A percentile compares a stretch with the other conserved stretches of the same genome.
Evolutionary conservation across 1,140 invertebrate species (phyloP).

Genomic region (Drosophila sucinea): DNA sequence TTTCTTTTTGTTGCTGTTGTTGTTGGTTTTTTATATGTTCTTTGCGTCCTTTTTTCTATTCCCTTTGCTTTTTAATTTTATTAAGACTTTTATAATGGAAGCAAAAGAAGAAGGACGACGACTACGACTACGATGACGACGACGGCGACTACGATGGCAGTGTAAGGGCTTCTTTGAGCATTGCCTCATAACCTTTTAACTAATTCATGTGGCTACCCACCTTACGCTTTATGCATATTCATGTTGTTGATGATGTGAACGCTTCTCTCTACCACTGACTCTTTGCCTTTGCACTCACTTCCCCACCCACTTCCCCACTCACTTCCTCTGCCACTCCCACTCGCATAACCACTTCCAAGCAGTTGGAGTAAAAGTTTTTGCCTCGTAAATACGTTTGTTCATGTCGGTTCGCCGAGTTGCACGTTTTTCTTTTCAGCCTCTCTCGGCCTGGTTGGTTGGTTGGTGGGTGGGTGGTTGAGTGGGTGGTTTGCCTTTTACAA

Average conservation of each 20-base stretch:
- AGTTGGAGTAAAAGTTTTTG: constrained; percentile 12
- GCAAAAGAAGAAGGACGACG: constrained; percentile 24
- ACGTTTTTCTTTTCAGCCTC: constrained; percentile 14
- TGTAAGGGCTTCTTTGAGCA: constrained; percentile 19
- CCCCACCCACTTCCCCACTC: background rate
- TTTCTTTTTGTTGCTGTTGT: background rate
- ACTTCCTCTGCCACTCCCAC: background rate
- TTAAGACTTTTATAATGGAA: constrained; percentile 18
- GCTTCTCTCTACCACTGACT: constrained; percentile 3
- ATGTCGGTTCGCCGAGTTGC: constrained; percentile 24
- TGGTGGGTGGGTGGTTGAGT: background rate
- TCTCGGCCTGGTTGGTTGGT: background rate
- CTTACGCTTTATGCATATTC: constrained; percentile 69
- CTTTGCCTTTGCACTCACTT: background rate
- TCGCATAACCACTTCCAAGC: background rate
- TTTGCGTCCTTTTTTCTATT: background rate
- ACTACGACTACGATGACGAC: background rate
- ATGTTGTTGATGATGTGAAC: constrained; percentile 38
- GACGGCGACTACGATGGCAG: background rate
- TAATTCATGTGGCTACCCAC: constrained; percentile 65
- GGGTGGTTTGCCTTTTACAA: background rate
- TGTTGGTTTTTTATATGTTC: background rate
- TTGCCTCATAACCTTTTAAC: constrained; percentile 62
- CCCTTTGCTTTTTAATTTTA: constrained; percentile 20
- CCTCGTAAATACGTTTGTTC: constrained; percentile 56